Conservation (phyloP, 2,113 vertebrate genomes). For the Neolamprologus ventralis region DNA sequence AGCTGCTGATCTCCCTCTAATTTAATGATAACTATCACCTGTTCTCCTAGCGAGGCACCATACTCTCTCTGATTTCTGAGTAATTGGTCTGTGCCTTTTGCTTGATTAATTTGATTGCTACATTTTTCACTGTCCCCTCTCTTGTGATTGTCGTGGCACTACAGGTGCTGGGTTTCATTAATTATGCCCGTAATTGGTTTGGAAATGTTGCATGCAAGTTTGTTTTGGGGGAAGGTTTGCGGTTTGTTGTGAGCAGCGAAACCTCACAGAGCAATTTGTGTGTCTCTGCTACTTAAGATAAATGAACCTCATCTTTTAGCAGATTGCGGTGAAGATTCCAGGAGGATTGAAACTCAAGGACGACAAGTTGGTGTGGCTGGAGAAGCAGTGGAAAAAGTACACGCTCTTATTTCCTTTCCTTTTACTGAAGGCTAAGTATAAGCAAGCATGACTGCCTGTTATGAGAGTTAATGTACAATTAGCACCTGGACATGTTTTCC, state of each 20-base stretch:
- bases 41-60: conserved; percentile 18
- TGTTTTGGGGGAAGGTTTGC: conserved; percentile 20
- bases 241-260: conserved; percentile 12
- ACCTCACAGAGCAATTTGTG: neutral
- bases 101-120: conserved; percentile 67
- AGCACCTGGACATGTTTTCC: neutral
- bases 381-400: neutral
- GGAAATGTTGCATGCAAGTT: conserved; percentile 59
- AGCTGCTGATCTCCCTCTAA: conserved; percentile 39
- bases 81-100: conserved; percentile 65
- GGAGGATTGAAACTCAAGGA: conserved; percentile 11
- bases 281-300: conserved; percentile 48
- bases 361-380: neutral
- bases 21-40: conserved; percentile 65
- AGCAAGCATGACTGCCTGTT: neutral
- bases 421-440: neutral
- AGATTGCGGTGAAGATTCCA: conserved; percentile 37
- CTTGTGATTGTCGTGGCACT: conserved; percentile 36
- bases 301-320: conserved; percentile 44
- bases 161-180: conserved; percentile 66
- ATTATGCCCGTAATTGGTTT: conserved; percentile 71
- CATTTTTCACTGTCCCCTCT: conserved; percentile 68
- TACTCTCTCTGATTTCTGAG: conserved; percentile 50
- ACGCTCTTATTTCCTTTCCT: neutral
- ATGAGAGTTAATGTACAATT: neutral